Base-by-base conservation (phyloP, 2,888 invertebrate genomes). In the Tachystola acroxantha region DNA sequence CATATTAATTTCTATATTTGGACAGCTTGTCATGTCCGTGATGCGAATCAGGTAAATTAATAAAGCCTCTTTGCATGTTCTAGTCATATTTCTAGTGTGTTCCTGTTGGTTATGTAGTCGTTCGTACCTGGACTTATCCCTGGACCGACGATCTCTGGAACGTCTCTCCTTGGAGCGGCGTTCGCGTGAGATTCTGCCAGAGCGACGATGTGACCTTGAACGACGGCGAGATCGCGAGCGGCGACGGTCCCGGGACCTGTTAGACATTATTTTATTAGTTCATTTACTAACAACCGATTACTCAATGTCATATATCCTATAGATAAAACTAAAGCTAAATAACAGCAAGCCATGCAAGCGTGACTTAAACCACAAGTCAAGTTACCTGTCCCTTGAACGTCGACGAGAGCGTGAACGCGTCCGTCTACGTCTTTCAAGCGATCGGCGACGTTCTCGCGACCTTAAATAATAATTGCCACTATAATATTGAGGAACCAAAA, bases 381-480 rank as follows among this genome's bases (percentile, higher is more conserved):
- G 45, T 68, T 75, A 87, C 86, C 86, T 86, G 59, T 85, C 81
- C 61, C 74, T 74, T 42, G 86, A 74, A 70, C 85, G 85, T 65
- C 85, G 71, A 55, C 82, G 77, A 59, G 85, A 79, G 56, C 81
- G 79, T 45, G 85, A 80, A 45, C 79, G 79, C 26, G 89, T 73
- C 39, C 88, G 72, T 50, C 82, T 71, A 51, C 86, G 80, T 53
- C 80, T 74, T 57, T 86, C 87, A 53, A 86, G 65, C 51, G 88
- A 87, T 55, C 87, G 80, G 51, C 87, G 81, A 64, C 87, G 80
- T 66, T 88, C 88, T 40, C 86, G 79, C 43, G 88, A 88, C 68
- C 87, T 87, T 60, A 24, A 40, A 42, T 33, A 22, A 34, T 19
- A 34, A 31, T 20, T 7, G 7, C 9, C 16, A 16, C 12, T 39